Evolutionary conservation across 1,140 invertebrate species (phyloP).

Genomic region (Cherax quadricarinatus): DNA sequence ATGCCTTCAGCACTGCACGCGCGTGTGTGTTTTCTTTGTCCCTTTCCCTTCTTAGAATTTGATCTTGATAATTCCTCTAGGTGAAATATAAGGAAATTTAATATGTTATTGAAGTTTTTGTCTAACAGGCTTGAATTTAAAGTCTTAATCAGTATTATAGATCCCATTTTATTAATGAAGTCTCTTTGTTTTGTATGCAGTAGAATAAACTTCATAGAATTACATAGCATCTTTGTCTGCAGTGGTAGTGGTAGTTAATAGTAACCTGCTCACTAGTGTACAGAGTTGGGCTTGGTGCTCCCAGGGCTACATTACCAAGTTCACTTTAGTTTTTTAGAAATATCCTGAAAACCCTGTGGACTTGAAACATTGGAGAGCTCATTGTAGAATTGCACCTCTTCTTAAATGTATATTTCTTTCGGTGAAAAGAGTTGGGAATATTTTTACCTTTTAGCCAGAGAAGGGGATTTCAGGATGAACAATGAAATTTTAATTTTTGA

Average conservation of each 20-base stretch:
- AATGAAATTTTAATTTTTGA: slow-evolving; percentile 4
- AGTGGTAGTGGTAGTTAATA: neutral
- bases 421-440: slow-evolving; percentile 26
- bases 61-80: slow-evolving; percentile 20
- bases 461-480: slow-evolving; percentile 51
- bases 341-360: slow-evolving; percentile 37
- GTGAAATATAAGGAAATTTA: slow-evolving; percentile 1
- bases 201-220: neutral
- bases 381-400: neutral
- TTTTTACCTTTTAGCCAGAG: neutral
- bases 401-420: neutral
- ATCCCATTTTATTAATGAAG: neutral
- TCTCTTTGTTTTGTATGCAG: neutral
- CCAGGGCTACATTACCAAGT: neutral
- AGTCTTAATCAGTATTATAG: neutral
- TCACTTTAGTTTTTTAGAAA: neutral
- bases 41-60: slow-evolving; percentile 30
- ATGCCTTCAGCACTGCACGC: slow-evolving; percentile 47
- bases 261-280: slow-evolving; percentile 2
- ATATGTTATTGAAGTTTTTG: neutral
- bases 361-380: neutral
- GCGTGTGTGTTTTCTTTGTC: slow-evolving; percentile 29
- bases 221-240: neutral
- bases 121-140: neutral
- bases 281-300: neutral